phyloP scores from a whole-genome alignment of 2,888 invertebrate species.

The Caenorhabditis sp. region DNA sequence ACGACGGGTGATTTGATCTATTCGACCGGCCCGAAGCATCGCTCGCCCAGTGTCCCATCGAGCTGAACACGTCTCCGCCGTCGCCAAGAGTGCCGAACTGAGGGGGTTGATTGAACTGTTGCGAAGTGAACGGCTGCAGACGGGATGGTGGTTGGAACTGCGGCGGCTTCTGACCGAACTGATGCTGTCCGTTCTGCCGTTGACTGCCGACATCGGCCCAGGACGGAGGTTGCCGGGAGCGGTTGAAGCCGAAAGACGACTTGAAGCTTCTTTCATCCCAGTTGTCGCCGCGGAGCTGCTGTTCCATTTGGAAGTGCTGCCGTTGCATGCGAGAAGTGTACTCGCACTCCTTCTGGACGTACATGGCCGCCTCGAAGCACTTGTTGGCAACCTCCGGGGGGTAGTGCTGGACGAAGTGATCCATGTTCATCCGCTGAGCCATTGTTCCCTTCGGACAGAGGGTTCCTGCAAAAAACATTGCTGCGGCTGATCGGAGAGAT shows the following conservation, averaged over 20 bases:
- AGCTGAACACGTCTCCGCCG: conserved; percentile 26
- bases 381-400: background rate
- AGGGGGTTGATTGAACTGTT: too few relatives aligned
- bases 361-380: background rate
- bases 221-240: conserved; percentile 22
- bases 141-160: background rate
- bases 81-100: too few relatives aligned
- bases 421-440: conserved; percentile 10
- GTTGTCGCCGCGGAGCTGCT: too few relatives aligned
- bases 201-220: conserved; percentile 20
- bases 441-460: conserved; percentile 20
- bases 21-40: too few relatives aligned
- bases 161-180: background rate
- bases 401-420: conserved; percentile 6
- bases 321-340: too few relatives aligned
- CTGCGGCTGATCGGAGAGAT: conserved; percentile 13
- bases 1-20: background rate
- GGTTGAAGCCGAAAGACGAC: background rate
- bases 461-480: conserved; percentile 34
- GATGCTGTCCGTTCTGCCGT: background rate
- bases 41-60: conserved; percentile 10
- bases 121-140: too few relatives aligned
- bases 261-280: too few relatives aligned
- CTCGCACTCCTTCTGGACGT: conserved; percentile 2
- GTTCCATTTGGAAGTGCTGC: background rate